Base-by-base conservation (phyloP, 2,113 vertebrate genomes). In the Nerophis lumbriciformis region DNA sequence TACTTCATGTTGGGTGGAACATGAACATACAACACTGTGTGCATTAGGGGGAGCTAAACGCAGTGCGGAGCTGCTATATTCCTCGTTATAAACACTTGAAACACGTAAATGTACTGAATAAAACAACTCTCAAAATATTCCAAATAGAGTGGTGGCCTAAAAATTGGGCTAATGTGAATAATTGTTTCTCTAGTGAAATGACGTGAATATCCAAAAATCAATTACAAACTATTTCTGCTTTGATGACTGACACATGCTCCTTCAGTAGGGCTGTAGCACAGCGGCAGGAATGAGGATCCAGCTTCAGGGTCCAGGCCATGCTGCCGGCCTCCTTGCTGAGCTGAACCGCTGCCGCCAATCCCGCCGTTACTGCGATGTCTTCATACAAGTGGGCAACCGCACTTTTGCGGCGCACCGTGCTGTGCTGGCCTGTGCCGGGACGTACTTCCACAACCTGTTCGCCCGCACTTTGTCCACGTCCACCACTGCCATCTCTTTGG, bases 201-300 rank as follows among this genome's bases (percentile, higher is more conserved):
- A 42, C 8, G 39, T 42, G 8, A 42, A 9, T 42, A 10, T 45
- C 10, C 42, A 45, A 12, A 11, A 12, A 45, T 12, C 11, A 42
- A 45, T 45, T 5, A 45, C 42, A 55, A 73, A 69, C 72, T 70
- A 68, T 59, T 66, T 68, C 65, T 78, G 68, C 55, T 1, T 44
- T 0, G 12, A 48, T 49, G 2, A 8, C 59, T 59, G 42, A 45
- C 11, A 45, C 12, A 12, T 45, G 9, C 59, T 48, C 44, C 50
- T 58, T n/a, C 63, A 80, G 81, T 68, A 65, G 48, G 48, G 19
- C 54, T 36, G 37, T 58, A 65, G 68, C 1, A 2, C 19, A 3
- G 14, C 56, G 57, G 78, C 93, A 91, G 94, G 90, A 84, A 99
- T 99, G 96, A 93, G 95, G 90, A 96, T 99, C 89, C 94, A 94